phyloP scores from a whole-genome alignment of 2,888 invertebrate genomes.

The Mechanitis mazaeus region DNA sequence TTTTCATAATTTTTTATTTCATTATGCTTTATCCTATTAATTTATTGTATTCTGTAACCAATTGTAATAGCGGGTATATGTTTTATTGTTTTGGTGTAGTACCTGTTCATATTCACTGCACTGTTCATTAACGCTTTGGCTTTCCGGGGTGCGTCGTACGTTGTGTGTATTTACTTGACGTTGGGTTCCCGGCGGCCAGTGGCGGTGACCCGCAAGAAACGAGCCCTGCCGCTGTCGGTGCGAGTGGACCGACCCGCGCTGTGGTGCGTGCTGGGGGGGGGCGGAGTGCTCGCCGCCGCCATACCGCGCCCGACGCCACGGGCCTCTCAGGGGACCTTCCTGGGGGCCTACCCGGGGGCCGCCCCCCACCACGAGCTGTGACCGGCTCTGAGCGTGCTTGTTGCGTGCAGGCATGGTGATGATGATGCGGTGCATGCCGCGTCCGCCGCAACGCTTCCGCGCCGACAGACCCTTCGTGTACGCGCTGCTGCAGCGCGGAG shows the following conservation, averaged over 20 bases:
- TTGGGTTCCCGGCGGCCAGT: constrained; percentile 41
- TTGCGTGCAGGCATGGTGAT: constrained; percentile 60
- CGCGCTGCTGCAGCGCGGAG: constrained; percentile 40
- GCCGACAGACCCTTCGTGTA: constrained; percentile 68
- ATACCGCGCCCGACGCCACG: constrained; percentile 35
- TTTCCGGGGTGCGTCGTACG: constrained; percentile 22
- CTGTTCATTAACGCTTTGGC: neutral
- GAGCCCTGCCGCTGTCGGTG: constrained; percentile 37
- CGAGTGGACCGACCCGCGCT: constrained; percentile 54
- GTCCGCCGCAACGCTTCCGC: constrained; percentile 44
- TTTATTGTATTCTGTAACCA: too few relatives aligned
- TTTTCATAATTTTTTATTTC: too few relatives aligned
- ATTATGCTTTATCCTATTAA: too few relatives aligned
- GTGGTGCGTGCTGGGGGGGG: constrained; percentile 44
- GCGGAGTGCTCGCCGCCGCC: constrained; percentile 32
- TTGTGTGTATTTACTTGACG: constrained; percentile 31
- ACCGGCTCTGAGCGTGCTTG: neutral
- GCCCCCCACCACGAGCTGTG: constrained; percentile 45
- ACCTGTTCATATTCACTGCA: too few relatives aligned
- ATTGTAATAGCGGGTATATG: too few relatives aligned
- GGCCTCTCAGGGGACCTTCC: neutral
- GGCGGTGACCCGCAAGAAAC: constrained; percentile 43
- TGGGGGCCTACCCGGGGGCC: constrained; percentile 12
- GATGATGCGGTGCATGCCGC: constrained; percentile 57
- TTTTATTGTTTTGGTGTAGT: too few relatives aligned